phyloP scores from a whole-genome alignment of 2,797 vertebrate species.

The Squalus acanthias region DNA sequence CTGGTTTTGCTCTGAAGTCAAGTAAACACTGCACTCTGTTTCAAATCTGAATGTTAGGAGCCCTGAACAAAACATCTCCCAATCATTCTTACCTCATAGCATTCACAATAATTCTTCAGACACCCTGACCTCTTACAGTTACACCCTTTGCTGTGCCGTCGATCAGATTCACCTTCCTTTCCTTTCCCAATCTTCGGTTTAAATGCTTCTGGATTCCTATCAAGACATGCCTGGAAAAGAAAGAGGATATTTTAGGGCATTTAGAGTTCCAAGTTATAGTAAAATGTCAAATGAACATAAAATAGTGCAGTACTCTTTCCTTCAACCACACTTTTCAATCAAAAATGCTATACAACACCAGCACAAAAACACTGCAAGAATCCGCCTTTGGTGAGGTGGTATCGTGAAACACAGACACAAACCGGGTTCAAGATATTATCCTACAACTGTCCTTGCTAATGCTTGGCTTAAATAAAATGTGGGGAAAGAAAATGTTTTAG shows the following conservation, averaged over 20 bases:
- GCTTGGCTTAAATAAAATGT: background rate
- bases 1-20: background rate
- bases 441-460: background rate
- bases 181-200: conserved; percentile 98
- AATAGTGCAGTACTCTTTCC: background rate
- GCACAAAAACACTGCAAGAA: background rate
- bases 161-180: conserved; percentile 91
- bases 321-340: background rate
- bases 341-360: background rate
- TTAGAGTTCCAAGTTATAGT: background rate
- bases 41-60: background rate
- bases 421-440: background rate
- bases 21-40: background rate
- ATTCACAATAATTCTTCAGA: conserved; percentile 98
- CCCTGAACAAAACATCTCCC: background rate
- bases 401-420: background rate
- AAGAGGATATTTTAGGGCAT: background rate
- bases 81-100: conserved; percentile 77
- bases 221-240: conserved; percentile 80
- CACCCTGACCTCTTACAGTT: conserved; percentile 97
- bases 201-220: conserved; percentile 96
- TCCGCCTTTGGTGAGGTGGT: background rate
- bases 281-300: background rate
- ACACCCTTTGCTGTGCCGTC: conserved; percentile 95
- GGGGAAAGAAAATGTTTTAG: background rate